Percentiles rank a stretch among this genome's conserved stretches.
Conservation (phyloP, 1,140 invertebrate genomes). For the Macrosteles quadrilineatus region DNA sequence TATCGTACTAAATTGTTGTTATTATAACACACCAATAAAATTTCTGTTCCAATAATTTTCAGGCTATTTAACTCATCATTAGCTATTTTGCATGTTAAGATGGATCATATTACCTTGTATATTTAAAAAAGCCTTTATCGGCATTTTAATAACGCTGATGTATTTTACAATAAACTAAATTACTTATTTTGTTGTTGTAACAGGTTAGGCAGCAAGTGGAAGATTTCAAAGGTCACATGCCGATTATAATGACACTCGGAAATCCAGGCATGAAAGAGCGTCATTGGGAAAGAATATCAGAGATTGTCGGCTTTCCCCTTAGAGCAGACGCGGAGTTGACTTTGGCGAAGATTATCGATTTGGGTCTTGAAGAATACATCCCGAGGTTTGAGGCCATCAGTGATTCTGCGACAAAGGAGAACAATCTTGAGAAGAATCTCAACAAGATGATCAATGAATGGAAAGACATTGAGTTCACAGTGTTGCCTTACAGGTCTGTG, state of each 20-base stretch:
- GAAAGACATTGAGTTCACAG: constrained; percentile 81
- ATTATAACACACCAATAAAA: no score
- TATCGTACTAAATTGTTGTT: no score
- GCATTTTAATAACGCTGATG: no score
- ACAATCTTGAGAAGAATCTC: constrained; percentile 86
- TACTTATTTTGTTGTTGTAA: no score
- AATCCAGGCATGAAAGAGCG: constrained; percentile 91
- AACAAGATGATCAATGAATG: constrained; percentile 93
- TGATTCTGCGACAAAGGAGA: constrained; percentile 94
- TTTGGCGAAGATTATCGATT: constrained; percentile 89
- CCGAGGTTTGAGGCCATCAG: constrained; percentile 91
- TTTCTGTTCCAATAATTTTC: no score
- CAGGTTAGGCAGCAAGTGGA: constrained; percentile 76
- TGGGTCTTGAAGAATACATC: constrained; percentile 88
- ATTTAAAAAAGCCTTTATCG: no score
- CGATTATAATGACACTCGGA: constrained; percentile 87
- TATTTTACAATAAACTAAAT: no score
- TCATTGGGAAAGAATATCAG: constrained; percentile 96
- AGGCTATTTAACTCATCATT: no score
- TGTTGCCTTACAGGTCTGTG: constrained; percentile 61
- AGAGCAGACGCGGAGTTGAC: constrained; percentile 78
- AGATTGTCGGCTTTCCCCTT: constrained; percentile 93
- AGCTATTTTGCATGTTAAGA: no score
- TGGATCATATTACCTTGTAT: no score
- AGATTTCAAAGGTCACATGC: constrained; percentile 87